These are phyloP conservation scores for Pristis pectinata DNA, from an alignment of 2,797 vertebrate species.

Conservation along the genomic window DNA sequence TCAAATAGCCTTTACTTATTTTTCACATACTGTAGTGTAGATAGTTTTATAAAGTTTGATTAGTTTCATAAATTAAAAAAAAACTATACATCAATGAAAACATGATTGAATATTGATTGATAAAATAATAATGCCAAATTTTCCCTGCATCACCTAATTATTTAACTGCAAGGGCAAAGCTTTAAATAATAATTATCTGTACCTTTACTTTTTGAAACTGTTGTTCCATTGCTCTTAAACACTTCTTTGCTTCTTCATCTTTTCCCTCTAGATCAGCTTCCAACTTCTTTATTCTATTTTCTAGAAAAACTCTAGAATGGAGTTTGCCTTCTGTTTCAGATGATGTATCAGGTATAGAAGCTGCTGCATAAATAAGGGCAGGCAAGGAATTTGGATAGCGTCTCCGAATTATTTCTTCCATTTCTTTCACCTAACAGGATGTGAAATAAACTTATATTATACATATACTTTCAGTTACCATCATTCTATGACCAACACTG, in stretches of 20 bases:
- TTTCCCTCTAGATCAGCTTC: constrained; percentile 80
- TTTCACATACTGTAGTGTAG: neutral
- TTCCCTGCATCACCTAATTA: neutral
- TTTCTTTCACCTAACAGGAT: constrained; percentile 62
- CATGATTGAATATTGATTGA: neutral
- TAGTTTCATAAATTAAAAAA: neutral
- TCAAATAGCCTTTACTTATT: neutral
- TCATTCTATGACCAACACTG: neutral
- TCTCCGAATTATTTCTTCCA: constrained; percentile 71
- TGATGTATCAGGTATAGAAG: constrained; percentile 53
- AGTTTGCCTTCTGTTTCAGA: constrained; percentile 48
- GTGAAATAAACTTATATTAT: neutral
- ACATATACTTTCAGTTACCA: neutral
- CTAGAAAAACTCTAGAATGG: constrained; percentile 65
- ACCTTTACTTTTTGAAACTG: constrained; percentile 87
- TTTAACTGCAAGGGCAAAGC: neutral
- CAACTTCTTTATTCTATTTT: constrained; percentile 74
- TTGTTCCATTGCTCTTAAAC: constrained; percentile 80
- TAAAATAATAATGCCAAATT: constrained; percentile 5
- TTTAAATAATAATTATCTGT: constrained; percentile 8
- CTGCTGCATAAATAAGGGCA: constrained; percentile 79
- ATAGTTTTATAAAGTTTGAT: neutral
- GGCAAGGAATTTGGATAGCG: constrained; percentile 84
- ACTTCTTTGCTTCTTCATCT: constrained; percentile 82
- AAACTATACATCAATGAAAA: neutral